phyloP scores from a whole-genome alignment of 2,888 invertebrate genomes.

The Drosophila ustulata region DNA sequence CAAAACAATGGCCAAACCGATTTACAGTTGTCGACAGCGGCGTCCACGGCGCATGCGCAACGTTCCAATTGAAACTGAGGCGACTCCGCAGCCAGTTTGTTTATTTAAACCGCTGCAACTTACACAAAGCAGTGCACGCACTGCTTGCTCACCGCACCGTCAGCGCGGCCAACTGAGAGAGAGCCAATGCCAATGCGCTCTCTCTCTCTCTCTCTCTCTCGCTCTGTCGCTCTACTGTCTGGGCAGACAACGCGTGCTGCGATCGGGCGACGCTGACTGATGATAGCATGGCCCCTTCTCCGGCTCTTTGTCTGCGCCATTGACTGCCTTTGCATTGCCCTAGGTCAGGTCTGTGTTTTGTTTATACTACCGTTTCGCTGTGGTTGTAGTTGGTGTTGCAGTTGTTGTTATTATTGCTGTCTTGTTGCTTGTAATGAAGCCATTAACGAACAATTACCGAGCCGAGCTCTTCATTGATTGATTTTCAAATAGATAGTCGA shows the following conservation, averaged over 20 bases:
- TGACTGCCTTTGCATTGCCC: slow-evolving; percentile 64
- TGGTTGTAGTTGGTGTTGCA: slow-evolving; percentile 12
- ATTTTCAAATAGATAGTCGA: slow-evolving; percentile 30
- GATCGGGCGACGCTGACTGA: slow-evolving; percentile 34
- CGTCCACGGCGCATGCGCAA: slow-evolving; percentile 66
- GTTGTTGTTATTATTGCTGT: slow-evolving; percentile 17
- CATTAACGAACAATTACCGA: slow-evolving; percentile 66
- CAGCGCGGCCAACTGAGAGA: slow-evolving; percentile 7
- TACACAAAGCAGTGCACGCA: slow-evolving; percentile 46
- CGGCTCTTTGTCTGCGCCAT: slow-evolving; percentile 11
- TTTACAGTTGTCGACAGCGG: slow-evolving; percentile 28
- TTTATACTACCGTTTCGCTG: slow-evolving; percentile 52
- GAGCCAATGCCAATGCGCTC: slow-evolving; percentile 8
- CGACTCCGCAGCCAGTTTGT: slow-evolving; percentile 58
- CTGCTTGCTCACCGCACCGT: slow-evolving; percentile 45
- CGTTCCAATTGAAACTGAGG: slow-evolving; percentile 75
- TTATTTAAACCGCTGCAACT: slow-evolving; percentile 61
- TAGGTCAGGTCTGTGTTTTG: slow-evolving; percentile 72
- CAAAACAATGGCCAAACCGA: slow-evolving; percentile 7
- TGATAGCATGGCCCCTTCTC: slow-evolving; percentile 17
- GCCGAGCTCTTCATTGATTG: slow-evolving; percentile 61
- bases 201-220: background rate
- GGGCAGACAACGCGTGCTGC: slow-evolving; percentile 50
- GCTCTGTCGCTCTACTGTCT: slow-evolving; percentile 18
- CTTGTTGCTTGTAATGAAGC: slow-evolving; percentile 68